A percentile compares a stretch with the other conserved stretches of the same genome.
Evolutionary conservation across 2,113 vertebrate species (phyloP).

Genomic region (Danionella cerebrum): DNA sequence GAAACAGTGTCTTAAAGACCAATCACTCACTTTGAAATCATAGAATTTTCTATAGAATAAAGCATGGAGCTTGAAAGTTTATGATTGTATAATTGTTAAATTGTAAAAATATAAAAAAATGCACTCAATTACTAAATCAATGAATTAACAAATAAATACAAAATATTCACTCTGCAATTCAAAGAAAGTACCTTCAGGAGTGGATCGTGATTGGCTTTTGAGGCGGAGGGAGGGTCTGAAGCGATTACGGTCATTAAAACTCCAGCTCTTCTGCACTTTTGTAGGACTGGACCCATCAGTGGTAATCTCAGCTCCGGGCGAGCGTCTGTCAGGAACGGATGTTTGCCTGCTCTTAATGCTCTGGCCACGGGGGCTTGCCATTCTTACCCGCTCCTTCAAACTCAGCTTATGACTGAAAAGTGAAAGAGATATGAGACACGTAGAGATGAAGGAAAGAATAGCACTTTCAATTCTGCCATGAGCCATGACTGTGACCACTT

Average conservation of each 20-base stretch:
- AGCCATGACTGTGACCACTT: neutral
- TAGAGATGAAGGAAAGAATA: neutral
- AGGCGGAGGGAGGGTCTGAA: constrained; percentile 89
- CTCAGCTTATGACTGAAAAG: constrained; percentile 85
- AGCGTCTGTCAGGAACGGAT: constrained; percentile 80
- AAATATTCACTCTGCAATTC: no score
- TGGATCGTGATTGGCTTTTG: constrained; percentile 87
- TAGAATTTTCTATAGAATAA: no score
- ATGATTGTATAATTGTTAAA: no score
- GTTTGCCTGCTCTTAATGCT: constrained; percentile 85
- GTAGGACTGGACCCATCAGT: constrained; percentile 81
- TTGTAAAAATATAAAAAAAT: no score
- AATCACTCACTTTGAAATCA: no score
- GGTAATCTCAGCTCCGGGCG: constrained; percentile 75
- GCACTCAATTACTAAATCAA: no score
- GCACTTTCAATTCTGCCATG: neutral
- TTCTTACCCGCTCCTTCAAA: constrained; percentile 89
- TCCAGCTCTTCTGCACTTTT: constrained; percentile 98
- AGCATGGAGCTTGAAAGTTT: no score
- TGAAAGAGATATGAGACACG: neutral
- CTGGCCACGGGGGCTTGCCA: constrained; percentile 94
- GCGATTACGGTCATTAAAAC: constrained; percentile 92
- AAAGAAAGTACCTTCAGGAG: constrained; percentile 66
- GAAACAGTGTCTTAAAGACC: no score
- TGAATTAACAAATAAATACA: no score